Percentiles rank a stretch among this genome's conserved stretches.
Conservation (phyloP, 2,113 vertebrate species). For the Psettodes erumei region DNA sequence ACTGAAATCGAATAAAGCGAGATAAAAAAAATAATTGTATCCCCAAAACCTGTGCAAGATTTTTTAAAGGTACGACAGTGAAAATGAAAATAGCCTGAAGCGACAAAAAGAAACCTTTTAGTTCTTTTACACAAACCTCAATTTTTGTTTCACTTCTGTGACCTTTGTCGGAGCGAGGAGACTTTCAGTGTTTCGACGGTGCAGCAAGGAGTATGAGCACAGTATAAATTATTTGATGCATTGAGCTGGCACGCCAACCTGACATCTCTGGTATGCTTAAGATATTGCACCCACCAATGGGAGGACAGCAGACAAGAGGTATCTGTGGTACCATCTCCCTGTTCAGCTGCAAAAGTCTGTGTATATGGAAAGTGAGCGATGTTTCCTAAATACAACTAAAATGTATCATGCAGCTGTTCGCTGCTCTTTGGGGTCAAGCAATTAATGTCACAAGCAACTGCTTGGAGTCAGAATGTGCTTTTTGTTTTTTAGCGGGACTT, state of each 20-base stretch:
- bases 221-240: background rate
- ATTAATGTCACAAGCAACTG: slow-evolving; percentile 29
- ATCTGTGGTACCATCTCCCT: background rate
- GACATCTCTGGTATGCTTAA: background rate
- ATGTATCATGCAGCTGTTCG: slow-evolving; percentile 26
- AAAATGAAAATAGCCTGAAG: background rate
- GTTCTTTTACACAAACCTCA: background rate
- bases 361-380: background rate
- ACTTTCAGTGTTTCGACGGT: background rate
- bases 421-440: background rate
- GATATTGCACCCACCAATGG: background rate
- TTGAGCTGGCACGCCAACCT: slow-evolving; percentile 7
- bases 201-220: background rate
- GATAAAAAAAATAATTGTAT: background rate
- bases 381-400: slow-evolving; percentile 3
- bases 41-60: background rate
- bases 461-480: slow-evolving; percentile 12
- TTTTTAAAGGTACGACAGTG: too few species aligned
- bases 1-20: background rate
- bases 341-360: slow-evolving; percentile 8
- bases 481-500: slow-evolving; percentile 8
- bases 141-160: slow-evolving; percentile 5
- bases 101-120: background rate
- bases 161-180: slow-evolving; percentile 2
- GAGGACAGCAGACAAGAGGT: background rate